phyloP scores from a whole-genome alignment of 2,797 vertebrate genomes.

The Danionella dracula region DNA sequence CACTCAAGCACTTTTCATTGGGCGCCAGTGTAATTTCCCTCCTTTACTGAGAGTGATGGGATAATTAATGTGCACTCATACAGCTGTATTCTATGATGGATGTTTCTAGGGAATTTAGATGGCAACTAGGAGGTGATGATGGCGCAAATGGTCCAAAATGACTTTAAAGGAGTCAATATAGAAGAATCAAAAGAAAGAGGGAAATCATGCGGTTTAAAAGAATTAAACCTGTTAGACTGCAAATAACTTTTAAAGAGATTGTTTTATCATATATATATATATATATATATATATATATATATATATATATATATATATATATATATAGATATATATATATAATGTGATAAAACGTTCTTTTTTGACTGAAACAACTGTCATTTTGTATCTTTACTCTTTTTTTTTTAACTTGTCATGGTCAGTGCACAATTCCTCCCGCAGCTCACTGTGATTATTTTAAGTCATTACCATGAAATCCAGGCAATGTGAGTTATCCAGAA shows the following conservation, averaged over 20 bases:
- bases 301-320: too few relatives aligned
- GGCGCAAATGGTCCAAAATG: constrained; percentile 14
- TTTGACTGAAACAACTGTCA: too few relatives aligned
- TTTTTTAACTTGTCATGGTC: constrained; percentile 27
- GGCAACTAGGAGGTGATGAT: constrained; percentile 19
- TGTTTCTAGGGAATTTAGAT: constrained; percentile 17
- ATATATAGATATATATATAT: too few relatives aligned
- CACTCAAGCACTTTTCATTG: constrained; percentile 42
- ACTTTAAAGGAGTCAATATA: constrained; percentile 20
- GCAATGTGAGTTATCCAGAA: constrained; percentile 33
- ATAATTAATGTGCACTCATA: constrained; percentile 42
- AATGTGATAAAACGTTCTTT: too few relatives aligned
- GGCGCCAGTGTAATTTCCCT: constrained; percentile 42
- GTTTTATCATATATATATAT: too few relatives aligned
- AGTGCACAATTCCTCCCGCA: constrained; percentile 25
- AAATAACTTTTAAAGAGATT: too few relatives aligned
- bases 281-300: too few relatives aligned
- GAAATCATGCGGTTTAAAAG: background rate
- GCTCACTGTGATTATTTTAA: constrained; percentile 34
- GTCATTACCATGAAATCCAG: constrained; percentile 29
- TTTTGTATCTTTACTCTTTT: background rate
- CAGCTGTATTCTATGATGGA: constrained; percentile 31
- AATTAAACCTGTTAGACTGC: background rate
- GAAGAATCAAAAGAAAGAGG: background rate
- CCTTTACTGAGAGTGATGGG: constrained; percentile 37